Conservation (phyloP, 2,888 invertebrate genomes). For the Andrena minutula region DNA sequence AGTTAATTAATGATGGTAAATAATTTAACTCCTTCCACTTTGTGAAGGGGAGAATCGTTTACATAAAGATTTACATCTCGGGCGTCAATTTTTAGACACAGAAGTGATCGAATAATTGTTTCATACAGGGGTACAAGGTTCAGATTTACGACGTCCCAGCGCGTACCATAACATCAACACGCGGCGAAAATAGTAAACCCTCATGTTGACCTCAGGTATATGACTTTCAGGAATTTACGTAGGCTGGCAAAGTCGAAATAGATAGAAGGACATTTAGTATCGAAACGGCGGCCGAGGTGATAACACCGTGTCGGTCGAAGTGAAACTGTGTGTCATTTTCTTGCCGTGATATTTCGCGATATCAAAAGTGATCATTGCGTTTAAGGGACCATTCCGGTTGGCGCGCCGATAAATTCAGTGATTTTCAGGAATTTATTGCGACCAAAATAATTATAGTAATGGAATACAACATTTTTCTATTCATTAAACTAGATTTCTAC, state of each 20-base stretch:
- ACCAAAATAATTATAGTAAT: too few relatives aligned
- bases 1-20: neutral
- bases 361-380: neutral
- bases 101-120: neutral
- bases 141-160: neutral
- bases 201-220: neutral
- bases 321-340: neutral
- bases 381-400: neutral
- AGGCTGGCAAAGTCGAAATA: neutral
- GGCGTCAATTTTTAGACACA: too few relatives aligned
- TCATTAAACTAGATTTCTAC: too few relatives aligned
- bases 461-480: too few relatives aligned
- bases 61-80: too few relatives aligned
- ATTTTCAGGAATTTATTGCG: too few relatives aligned
- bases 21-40: too few relatives aligned
- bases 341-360: neutral
- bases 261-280: neutral
- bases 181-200: neutral
- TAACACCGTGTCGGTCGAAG: neutral
- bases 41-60: too few relatives aligned
- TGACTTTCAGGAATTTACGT: neutral
- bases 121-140: neutral
- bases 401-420: too few relatives aligned
- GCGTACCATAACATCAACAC: neutral
- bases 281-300: neutral